phyloP scores from a whole-genome alignment of 2,888 invertebrate genomes.

The Drosophila emarginata region DNA sequence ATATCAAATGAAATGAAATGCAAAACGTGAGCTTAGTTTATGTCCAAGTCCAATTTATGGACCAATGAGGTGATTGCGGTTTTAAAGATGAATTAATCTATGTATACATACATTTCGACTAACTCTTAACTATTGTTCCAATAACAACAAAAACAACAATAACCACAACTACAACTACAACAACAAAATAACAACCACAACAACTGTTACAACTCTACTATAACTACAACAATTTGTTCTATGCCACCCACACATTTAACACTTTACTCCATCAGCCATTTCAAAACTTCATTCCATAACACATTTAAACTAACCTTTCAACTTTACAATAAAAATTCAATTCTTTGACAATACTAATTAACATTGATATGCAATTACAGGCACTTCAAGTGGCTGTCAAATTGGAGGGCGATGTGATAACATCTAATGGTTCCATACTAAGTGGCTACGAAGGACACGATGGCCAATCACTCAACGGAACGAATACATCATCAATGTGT shows the following conservation, averaged over 20 bases:
- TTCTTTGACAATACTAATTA: slow-evolving; percentile 30
- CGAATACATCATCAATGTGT: slow-evolving; percentile 82
- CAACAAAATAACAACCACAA: slow-evolving; percentile 30
- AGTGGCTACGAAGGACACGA: slow-evolving; percentile 85
- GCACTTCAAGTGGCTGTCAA: slow-evolving; percentile 97
- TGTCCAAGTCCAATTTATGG: slow-evolving; percentile 83
- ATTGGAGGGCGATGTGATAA: slow-evolving; percentile 98
- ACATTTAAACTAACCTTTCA: slow-evolving; percentile 38
- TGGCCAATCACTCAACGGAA: slow-evolving; percentile 80
- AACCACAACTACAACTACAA: slow-evolving; percentile 38
- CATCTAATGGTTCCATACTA: slow-evolving; percentile 94
- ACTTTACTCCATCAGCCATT: slow-evolving; percentile 17
- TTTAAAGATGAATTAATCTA: slow-evolving; percentile 50
- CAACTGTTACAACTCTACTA: slow-evolving; percentile 30
- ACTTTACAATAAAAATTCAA: slow-evolving; percentile 27
- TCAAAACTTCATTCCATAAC: slow-evolving; percentile 27
- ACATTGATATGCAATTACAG: slow-evolving; percentile 83
- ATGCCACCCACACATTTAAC: slow-evolving; percentile 14
- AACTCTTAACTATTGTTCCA: slow-evolving; percentile 31
- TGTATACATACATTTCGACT: slow-evolving; percentile 41
- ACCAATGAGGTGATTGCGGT: slow-evolving; percentile 82
- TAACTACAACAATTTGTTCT: slow-evolving; percentile 29
- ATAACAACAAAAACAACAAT: slow-evolving; percentile 25
- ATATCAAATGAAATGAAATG: slow-evolving; percentile 50
- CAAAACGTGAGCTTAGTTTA: slow-evolving; percentile 78